Conservation (phyloP, 2,797 vertebrate genomes). For the Champsocephalus gunnari region DNA sequence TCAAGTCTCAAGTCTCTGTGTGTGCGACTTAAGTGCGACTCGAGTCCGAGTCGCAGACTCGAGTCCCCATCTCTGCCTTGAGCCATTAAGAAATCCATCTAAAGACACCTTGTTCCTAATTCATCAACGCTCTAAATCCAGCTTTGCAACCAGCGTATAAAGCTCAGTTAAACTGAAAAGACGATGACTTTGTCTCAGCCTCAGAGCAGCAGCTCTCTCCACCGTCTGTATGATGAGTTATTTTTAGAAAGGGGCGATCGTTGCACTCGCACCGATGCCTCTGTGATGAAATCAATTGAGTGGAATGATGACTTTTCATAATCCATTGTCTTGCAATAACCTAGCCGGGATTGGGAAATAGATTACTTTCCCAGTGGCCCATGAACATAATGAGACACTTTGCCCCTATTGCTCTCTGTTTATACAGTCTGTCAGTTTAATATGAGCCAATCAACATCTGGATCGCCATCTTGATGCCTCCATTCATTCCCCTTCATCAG, state of each 20-base stretch:
- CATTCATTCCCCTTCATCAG: background rate
- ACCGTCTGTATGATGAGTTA: slow-evolving; percentile 43
- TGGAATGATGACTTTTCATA: slow-evolving; percentile 74
- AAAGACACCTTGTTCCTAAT: slow-evolving; percentile 3
- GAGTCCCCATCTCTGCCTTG: too few relatives aligned
- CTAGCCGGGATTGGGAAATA: slow-evolving; percentile 38
- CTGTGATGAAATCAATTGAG: slow-evolving; percentile 65
- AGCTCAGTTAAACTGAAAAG: slow-evolving; percentile 14
- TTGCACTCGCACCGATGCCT: slow-evolving; percentile 29
- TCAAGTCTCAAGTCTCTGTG: too few relatives aligned
- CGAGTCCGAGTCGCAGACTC: too few relatives aligned
- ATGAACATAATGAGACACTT: slow-evolving; percentile 55
- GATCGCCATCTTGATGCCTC: slow-evolving; percentile 10
- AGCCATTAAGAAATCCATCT: slow-evolving; percentile 16
- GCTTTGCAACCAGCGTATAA: slow-evolving; percentile 16
- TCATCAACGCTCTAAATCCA: slow-evolving; percentile 1
- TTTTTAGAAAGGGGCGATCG: slow-evolving; percentile 44
- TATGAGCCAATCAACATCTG: slow-evolving; percentile 13
- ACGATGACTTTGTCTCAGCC: slow-evolving; percentile 19
- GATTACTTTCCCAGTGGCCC: slow-evolving; percentile 49
- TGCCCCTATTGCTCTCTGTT: slow-evolving; percentile 35
- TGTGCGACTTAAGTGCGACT: too few relatives aligned
- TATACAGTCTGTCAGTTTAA: slow-evolving; percentile 36
- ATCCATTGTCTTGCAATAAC: slow-evolving; percentile 66
- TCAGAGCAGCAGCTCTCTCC: slow-evolving; percentile 30